Evolutionary conservation across 2,888 invertebrate species (phyloP).

Genomic region (Meliscaeva auricollis): DNA sequence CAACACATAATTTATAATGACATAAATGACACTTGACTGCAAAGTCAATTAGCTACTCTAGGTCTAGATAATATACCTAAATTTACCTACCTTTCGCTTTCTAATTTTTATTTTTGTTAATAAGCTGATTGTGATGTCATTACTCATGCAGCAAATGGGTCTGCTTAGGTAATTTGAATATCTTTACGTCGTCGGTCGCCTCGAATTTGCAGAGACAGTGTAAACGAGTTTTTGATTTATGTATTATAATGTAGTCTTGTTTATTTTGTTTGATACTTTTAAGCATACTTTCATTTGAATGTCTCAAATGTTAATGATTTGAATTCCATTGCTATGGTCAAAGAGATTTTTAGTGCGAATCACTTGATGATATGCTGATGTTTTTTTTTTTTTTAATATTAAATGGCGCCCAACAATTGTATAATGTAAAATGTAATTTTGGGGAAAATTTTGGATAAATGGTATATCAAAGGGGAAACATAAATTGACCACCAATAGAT

Average conservation of each 20-base stretch:
- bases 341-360: too few relatives aligned
- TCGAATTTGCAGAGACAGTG: not conserved
- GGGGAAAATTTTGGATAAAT: too few relatives aligned
- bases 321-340: too few relatives aligned
- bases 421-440: too few relatives aligned
- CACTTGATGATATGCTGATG: too few relatives aligned
- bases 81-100: not conserved
- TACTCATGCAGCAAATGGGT: not conserved
- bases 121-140: conserved; percentile 13
- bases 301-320: too few relatives aligned
- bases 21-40: not conserved
- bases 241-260: not conserved
- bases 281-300: too few relatives aligned
- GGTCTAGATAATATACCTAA: too few relatives aligned
- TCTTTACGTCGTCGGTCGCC: not conserved
- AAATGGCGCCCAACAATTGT: too few relatives aligned
- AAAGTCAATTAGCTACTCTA: conserved; percentile 3
- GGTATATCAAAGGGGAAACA: too few relatives aligned
- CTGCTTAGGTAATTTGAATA: not conserved
- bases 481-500: too few relatives aligned
- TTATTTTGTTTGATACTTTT: not conserved
- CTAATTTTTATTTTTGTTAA: not conserved
- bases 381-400: too few relatives aligned
- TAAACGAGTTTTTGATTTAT: conserved; percentile 14
- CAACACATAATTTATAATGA: not conserved